phyloP scores from a whole-genome alignment of 2,113 vertebrate species.

The Dermatemys mawii region DNA sequence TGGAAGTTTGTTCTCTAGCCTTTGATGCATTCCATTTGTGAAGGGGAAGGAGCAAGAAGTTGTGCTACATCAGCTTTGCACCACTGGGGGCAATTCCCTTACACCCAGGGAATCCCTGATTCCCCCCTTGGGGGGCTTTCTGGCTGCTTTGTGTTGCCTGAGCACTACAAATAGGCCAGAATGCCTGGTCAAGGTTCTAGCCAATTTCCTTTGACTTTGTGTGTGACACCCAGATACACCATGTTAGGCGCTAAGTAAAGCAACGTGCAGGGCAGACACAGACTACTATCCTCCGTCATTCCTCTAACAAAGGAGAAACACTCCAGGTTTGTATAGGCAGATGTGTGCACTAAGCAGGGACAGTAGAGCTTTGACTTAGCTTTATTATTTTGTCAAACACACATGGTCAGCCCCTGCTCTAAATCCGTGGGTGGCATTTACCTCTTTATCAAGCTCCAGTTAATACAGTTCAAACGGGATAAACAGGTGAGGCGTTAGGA shows the following conservation, averaged over 20 bases:
- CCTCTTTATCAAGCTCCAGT: not conserved
- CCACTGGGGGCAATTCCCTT: not conserved
- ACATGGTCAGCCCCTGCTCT: not conserved
- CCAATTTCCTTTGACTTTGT: not conserved
- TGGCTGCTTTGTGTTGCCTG: not conserved
- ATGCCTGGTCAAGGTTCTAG: not conserved
- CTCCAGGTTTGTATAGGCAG: not conserved
- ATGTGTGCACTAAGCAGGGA: not conserved
- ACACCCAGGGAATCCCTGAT: not conserved
- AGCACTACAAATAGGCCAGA: not conserved
- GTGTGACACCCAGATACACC: not conserved
- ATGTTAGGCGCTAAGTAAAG: not conserved
- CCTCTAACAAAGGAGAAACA: too few relatives aligned
- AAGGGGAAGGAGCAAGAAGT: not conserved
- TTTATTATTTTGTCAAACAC: not conserved
- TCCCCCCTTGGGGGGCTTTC: not conserved
- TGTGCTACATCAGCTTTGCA: not conserved
- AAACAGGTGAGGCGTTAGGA: not conserved
- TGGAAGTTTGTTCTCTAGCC: not conserved
- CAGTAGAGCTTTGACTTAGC: not conserved
- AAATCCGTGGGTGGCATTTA: not conserved
- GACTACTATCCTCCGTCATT: not conserved
- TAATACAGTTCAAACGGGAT: not conserved
- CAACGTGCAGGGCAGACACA: not conserved
- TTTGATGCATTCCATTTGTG: not conserved